Evolutionary conservation across 1,140 invertebrate genomes (phyloP).

Genomic region (Heliothis subflexa): DNA sequence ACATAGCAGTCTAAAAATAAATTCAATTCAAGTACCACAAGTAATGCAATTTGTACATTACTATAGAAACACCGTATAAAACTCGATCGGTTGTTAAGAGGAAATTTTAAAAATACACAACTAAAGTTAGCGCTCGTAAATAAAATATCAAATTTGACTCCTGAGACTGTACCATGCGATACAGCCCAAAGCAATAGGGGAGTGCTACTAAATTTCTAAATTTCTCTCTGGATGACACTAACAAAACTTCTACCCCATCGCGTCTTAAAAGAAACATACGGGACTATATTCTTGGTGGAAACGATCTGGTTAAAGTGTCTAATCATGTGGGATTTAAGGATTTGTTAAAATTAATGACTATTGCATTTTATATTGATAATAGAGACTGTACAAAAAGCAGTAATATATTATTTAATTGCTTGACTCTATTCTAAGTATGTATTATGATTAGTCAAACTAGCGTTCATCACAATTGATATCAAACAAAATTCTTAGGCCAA

Average conservation of each 20-base stretch:
- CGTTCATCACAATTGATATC: no score
- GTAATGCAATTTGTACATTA: not conserved
- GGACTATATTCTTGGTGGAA: constrained; percentile 17
- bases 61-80: not conserved
- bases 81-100: not conserved
- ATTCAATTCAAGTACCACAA: not conserved
- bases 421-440: no score
- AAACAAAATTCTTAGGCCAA: no score
- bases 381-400: no score
- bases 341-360: no score
- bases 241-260: constrained; percentile 61
- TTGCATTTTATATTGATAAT: no score
- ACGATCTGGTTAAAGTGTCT: not conserved
- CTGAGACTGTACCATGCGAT: constrained; percentile 38
- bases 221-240: constrained; percentile 68
- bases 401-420: no score
- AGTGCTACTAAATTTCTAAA: constrained; percentile 65
- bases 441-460: no score
- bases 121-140: constrained; percentile 32
- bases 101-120: constrained; percentile 23
- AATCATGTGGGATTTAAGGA: not conserved
- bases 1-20: not conserved
- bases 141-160: constrained; percentile 48
- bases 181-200: constrained; percentile 51
- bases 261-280: constrained; percentile 51